phyloP scores from a whole-genome alignment of 2,797 vertebrate genomes.

The Sus cebifrons region DNA sequence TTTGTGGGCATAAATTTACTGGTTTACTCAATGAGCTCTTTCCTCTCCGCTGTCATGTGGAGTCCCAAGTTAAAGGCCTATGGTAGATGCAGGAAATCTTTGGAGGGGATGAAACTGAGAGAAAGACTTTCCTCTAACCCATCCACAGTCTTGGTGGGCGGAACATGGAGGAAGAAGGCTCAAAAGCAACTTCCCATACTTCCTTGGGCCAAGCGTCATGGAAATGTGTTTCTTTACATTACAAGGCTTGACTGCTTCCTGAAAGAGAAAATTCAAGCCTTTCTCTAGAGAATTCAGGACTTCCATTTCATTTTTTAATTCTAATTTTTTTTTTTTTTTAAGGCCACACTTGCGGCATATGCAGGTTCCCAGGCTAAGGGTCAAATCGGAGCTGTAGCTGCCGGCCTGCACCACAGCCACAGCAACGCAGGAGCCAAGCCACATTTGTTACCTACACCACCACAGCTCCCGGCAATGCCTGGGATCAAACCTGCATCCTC shows the following conservation, averaged over 20 bases:
- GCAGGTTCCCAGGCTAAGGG: no score
- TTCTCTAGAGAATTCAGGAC: not conserved
- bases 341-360: no score
- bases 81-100: not conserved
- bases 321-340: no score
- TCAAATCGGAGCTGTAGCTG: no score
- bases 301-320: not conserved
- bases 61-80: not conserved
- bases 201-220: not conserved
- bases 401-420: no score
- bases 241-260: not conserved
- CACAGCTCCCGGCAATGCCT: no score
- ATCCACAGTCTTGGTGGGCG: accelerated
- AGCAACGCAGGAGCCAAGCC: no score
- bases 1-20: not conserved
- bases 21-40: not conserved
- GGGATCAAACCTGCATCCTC: no score
- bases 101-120: no score
- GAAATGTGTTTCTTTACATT: not conserved
- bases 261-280: not conserved
- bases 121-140: not conserved
- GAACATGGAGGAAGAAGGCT: not conserved
- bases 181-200: not conserved
- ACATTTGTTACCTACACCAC: no score
- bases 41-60: not conserved